Conservation (phyloP, 2,113 vertebrate species). For the Eidolon helvum region DNA sequence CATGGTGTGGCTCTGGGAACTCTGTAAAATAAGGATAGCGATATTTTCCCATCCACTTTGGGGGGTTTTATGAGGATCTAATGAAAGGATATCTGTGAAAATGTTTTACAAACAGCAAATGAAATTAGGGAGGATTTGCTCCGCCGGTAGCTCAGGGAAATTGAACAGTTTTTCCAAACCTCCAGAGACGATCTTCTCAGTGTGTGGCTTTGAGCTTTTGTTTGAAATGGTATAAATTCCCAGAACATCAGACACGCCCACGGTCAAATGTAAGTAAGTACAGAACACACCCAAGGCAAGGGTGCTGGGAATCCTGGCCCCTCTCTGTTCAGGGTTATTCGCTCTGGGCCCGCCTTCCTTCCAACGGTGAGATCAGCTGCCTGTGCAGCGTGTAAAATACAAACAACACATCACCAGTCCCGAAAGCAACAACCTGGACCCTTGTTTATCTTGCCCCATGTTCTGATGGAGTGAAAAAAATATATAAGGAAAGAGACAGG, state of each 20-base stretch:
- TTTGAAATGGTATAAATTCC: conserved; percentile 75
- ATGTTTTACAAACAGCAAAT: conserved; percentile 54
- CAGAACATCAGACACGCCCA: conserved; percentile 73
- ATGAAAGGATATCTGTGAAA: conserved; percentile 55
- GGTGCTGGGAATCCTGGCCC: conserved; percentile 62
- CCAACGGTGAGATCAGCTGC: not conserved
- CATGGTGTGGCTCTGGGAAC: not conserved
- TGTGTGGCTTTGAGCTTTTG: conserved; percentile 77
- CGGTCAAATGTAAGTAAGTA: conserved; percentile 63
- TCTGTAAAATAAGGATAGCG: conserved; percentile 9
- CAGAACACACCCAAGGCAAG: conserved; percentile 62
- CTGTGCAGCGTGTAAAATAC: not conserved
- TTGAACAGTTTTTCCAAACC: conserved; percentile 61
- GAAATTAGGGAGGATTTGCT: conserved; percentile 52
- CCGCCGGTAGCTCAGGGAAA: conserved; percentile 53
- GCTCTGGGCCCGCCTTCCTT: not conserved
- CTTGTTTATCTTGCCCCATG: not conserved
- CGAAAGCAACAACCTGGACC: not conserved
- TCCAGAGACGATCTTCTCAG: conserved; percentile 69
- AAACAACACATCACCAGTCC: not conserved
- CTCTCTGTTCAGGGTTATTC: not conserved
- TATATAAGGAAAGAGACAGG: not conserved
- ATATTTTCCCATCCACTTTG: conserved; percentile 23
- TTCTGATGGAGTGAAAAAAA: not conserved
- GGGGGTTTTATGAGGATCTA: not conserved